These are phyloP conservation scores for Dreissena polymorpha DNA, from an alignment of 1,140 invertebrate genomes.

Conservation along the genomic window DNA sequence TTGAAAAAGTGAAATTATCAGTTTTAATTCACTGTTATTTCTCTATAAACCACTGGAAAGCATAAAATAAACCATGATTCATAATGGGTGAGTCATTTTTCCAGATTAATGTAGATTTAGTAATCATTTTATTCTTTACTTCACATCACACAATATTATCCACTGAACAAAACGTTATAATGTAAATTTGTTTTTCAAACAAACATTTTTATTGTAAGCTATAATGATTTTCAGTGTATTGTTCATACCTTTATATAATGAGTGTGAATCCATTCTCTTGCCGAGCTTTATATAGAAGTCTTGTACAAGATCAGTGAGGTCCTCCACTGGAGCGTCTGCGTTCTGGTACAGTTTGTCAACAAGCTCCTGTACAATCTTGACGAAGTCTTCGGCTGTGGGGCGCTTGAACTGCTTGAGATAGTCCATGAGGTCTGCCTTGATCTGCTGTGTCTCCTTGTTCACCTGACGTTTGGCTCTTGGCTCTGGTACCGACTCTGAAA, in stretches of 20 bases:
- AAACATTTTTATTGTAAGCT: too few species aligned
- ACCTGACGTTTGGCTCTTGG: slow-evolving; percentile 57
- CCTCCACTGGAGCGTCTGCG: slow-evolving; percentile 88
- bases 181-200: too few species aligned
- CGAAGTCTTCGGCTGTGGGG: slow-evolving; percentile 84
- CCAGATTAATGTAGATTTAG: too few species aligned
- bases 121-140: too few species aligned
- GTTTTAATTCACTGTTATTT: too few species aligned
- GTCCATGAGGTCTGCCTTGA: slow-evolving; percentile 78
- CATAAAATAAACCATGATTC: too few species aligned
- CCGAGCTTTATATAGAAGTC: slow-evolving; percentile 93
- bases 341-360: slow-evolving; percentile 85
- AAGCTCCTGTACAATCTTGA: slow-evolving; percentile 84
- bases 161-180: too few species aligned
- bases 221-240: background rate
- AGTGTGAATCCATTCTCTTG: slow-evolving; percentile 83
- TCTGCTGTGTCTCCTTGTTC: slow-evolving; percentile 78
- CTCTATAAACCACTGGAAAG: too few species aligned
- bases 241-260: slow-evolving; percentile 85
- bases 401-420: slow-evolving; percentile 75
- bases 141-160: too few species aligned
- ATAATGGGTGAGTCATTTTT: too few species aligned
- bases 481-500: slow-evolving; percentile 37
- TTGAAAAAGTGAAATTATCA: too few species aligned
- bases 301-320: slow-evolving; percentile 93